phyloP scores from a whole-genome alignment of 1,140 invertebrate genomes.

The Aphidius gifuensis region DNA sequence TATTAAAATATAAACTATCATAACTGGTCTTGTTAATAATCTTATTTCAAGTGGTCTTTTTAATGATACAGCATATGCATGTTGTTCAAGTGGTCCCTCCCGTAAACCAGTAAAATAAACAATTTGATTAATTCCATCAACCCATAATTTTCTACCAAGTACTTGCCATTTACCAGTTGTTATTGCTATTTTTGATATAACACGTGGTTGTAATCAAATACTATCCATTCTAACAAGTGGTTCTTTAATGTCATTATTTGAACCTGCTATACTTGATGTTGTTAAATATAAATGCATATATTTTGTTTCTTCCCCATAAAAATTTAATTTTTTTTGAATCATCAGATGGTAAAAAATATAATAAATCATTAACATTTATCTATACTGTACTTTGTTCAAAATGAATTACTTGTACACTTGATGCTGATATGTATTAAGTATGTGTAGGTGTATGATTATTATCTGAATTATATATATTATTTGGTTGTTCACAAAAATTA shows the following conservation, averaged over 20 bases:
- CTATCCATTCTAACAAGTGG: constrained; percentile 54
- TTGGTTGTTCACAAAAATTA: constrained; percentile 68
- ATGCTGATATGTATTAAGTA: too few species aligned
- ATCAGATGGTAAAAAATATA: constrained; percentile 75
- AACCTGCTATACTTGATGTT: constrained; percentile 56
- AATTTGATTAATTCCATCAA: constrained; percentile 66
- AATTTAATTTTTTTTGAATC: constrained; percentile 64
- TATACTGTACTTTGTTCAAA: constrained; percentile 74
- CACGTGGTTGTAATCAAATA: constrained; percentile 59
- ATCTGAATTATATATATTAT: constrained; percentile 57
- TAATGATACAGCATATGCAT: constrained; percentile 77
- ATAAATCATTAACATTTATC: constrained; percentile 89
- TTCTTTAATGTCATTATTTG: constrained; percentile 55
- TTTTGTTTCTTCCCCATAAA: constrained; percentile 88
- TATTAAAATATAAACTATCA: constrained; percentile 72
- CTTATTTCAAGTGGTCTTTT: constrained; percentile 64
- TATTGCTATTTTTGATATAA: constrained; percentile 66
- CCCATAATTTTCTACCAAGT: constrained; percentile 73
- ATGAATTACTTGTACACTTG: constrained; percentile 65
- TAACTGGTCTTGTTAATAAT: constrained; percentile 74
- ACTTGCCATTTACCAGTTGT: constrained; percentile 84
- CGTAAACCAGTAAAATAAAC: constrained; percentile 80
- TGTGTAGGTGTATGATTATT: constrained; percentile 55
- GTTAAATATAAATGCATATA: constrained; percentile 86
- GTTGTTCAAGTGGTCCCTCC: constrained; percentile 79